Percentiles rank a stretch among this genome's conserved stretches.
These are phyloP conservation scores for Microcebus tavaratra DNA, from an alignment of 2,113 vertebrate genomes.

Conservation along the genomic window DNA sequence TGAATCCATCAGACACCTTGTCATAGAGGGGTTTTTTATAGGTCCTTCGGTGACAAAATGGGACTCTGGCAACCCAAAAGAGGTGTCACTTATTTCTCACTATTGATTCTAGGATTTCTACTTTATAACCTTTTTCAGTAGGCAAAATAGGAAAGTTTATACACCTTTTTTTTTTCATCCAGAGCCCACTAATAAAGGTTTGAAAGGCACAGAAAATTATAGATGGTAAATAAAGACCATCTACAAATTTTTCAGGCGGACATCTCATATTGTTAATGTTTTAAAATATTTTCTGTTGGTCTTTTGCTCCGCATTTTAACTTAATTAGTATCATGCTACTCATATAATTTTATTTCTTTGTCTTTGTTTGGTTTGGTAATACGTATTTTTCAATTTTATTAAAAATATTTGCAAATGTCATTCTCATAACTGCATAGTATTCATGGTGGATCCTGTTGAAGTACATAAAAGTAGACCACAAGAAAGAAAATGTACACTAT, in stretches of 20 bases:
- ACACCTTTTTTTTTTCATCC: not conserved
- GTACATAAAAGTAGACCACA: not conserved
- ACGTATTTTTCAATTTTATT: not conserved
- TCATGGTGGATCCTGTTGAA: not conserved
- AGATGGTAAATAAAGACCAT: not conserved
- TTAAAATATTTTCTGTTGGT: not conserved
- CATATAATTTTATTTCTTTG: not conserved
- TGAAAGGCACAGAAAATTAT: not conserved
- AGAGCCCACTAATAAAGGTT: not conserved
- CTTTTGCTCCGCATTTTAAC: conserved; percentile 22
- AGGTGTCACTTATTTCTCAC: conserved; percentile 55
- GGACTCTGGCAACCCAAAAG: conserved; percentile 1
- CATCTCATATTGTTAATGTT: not conserved
- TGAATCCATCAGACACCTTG: conserved; percentile 64
- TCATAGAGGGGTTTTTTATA: conserved; percentile 61
- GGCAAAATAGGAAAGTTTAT: not conserved
- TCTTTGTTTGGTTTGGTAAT: conserved; percentile 16
- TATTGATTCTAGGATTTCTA: conserved; percentile 38
- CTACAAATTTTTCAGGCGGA: not conserved
- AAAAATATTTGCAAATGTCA: conserved; percentile 16
- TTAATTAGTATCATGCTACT: not conserved
- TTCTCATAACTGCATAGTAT: not conserved
- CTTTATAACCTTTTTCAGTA: not conserved
- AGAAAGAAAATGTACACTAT: not conserved
- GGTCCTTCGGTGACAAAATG: conserved; percentile 53